A percentile compares a stretch with the other conserved stretches of the same genome.
phyloP scores from a whole-genome alignment of 2,113 vertebrate species.

The Aphyosemion australe region DNA sequence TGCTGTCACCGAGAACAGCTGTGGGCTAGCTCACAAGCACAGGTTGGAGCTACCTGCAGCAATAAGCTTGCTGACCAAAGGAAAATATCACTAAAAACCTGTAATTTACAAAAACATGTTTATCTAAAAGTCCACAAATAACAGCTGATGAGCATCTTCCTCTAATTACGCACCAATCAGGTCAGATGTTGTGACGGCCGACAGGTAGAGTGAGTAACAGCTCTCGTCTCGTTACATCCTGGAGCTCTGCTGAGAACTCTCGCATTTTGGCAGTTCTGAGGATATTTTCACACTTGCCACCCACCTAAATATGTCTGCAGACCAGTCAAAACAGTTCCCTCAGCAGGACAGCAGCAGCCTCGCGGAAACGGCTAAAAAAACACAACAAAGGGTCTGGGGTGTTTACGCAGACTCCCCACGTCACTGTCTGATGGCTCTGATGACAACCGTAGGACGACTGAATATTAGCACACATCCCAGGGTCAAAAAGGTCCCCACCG shows the following conservation, averaged over 20 bases:
- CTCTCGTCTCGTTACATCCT: background rate
- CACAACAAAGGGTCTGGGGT: background rate
- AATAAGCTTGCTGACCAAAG: constrained; percentile 10
- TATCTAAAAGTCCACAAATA: constrained; percentile 10
- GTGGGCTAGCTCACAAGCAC: constrained; percentile 32
- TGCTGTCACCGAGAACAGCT: constrained; percentile 31
- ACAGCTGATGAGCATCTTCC: background rate
- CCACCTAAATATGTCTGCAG: background rate
- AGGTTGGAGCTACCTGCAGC: constrained; percentile 25
- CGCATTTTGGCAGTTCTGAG: constrained; percentile 1
- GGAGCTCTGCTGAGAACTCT: background rate
- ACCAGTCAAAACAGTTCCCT: constrained; percentile 1
- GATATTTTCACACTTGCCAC: background rate
- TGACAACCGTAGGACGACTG: background rate
- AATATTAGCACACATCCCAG: background rate
- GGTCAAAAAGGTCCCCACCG: background rate
- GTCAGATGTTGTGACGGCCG: background rate
- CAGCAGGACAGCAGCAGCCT: background rate
- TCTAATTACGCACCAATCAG: background rate
- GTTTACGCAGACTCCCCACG: background rate
- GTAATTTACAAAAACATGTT: background rate
- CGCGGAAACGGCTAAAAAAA: background rate
- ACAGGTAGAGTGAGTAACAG: background rate
- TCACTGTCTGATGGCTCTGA: background rate
- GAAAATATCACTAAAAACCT: background rate